Evolutionary conservation across 2,888 invertebrate species (phyloP).

Genomic region (Girardia tigrina): DNA sequence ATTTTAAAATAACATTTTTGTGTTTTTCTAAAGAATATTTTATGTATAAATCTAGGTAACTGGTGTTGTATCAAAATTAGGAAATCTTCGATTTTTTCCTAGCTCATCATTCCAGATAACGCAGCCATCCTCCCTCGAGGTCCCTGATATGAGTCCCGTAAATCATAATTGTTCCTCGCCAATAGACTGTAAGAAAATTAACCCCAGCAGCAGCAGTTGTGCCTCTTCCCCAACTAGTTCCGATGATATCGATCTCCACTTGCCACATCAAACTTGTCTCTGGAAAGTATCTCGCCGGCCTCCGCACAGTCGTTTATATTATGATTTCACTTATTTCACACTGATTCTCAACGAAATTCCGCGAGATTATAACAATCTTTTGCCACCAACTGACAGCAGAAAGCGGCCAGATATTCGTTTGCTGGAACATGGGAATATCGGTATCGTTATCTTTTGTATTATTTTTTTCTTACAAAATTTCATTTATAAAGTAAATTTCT

Average conservation of each 20-base stretch:
- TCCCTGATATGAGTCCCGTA: background rate
- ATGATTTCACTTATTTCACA: slow-evolving; percentile 23
- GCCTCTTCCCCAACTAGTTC: slow-evolving; percentile 12
- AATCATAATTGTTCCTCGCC: background rate
- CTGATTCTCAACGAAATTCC: slow-evolving; percentile 13
- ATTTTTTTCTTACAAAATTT: background rate
- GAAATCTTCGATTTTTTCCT: background rate
- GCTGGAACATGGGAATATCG: background rate
- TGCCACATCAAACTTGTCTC: background rate
- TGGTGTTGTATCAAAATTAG: slow-evolving; percentile 12
- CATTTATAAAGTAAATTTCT: no score
- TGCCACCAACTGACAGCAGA: slow-evolving; percentile 17
- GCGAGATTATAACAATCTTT: background rate
- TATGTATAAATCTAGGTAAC: background rate
- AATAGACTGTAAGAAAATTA: background rate
- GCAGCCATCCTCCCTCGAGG: background rate
- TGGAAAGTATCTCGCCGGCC: background rate
- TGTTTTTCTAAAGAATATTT: no score
- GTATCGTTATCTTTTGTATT: background rate
- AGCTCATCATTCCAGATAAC: slow-evolving; percentile 7
- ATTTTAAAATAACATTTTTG: no score
- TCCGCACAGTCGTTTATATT: background rate
- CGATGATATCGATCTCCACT: background rate
- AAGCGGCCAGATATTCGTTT: slow-evolving; percentile 5
- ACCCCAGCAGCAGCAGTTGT: background rate